These are phyloP conservation scores for Caenorhabditis tropicalis DNA, from an alignment of 1,140 invertebrate genomes.

Conservation along the genomic window DNA sequence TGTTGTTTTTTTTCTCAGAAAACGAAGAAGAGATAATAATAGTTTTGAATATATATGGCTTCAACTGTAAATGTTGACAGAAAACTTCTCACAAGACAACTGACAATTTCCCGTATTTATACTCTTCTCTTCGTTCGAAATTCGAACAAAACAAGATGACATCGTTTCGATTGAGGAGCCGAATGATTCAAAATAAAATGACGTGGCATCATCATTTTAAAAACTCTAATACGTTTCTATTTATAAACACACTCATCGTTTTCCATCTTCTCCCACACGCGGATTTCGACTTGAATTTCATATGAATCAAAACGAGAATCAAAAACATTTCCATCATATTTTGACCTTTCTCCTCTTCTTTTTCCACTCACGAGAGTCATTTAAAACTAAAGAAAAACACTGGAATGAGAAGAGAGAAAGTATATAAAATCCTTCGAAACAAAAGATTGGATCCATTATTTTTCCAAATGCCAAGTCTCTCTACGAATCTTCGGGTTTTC, in stretches of 20 bases:
- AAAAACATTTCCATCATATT: neutral
- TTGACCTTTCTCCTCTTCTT: neutral
- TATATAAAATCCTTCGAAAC: neutral
- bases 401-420: no score
- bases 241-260: neutral
- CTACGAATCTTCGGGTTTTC: neutral
- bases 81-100: no score
- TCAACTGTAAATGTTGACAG: neutral
- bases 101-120: no score
- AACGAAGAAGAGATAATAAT: neutral
- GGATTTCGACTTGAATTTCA: conserved; percentile 13
- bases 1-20: neutral
- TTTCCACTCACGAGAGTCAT: neutral
- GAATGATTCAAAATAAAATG: conserved; percentile 1
- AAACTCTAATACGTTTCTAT: neutral
- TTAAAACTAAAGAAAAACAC: neutral
- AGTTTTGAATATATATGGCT: neutral
- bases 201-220: conserved; percentile 5
- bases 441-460: neutral
- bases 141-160: neutral
- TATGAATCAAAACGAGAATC: conserved; percentile 12
- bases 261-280: neutral
- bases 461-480: neutral
- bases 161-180: neutral
- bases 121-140: no score